Base-by-base conservation (phyloP, 2,113 vertebrate genomes). In the Ellobius talpinus region DNA sequence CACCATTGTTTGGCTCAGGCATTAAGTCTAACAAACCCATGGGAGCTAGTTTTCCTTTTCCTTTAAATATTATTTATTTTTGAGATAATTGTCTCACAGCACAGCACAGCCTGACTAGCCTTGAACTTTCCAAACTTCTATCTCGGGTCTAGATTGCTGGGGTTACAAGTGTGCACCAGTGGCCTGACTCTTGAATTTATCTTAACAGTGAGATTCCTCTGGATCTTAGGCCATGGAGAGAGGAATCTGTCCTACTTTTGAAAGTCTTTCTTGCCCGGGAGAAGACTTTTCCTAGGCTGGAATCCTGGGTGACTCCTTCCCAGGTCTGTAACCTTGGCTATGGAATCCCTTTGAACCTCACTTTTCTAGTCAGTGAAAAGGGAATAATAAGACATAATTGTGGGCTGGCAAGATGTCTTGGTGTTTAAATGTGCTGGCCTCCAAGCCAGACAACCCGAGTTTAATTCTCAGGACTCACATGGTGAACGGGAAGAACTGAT, bases 21-120 rank as follows among this genome's bases (percentile, higher is more conserved):
- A 89, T 96, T 96, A 95, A 94, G 72, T 65, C 91, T 91, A 85
- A 58, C 19, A 58, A 21, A 95, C 74, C 66, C 45, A 65, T 85
- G 33, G 76, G 72, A 93, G 70, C n/a, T 97, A 45, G 78, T 96
- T 97, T 92, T 93, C 72, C 52, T 90, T 87, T 85, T 33, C 61
- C 82, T 33, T 86, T 47, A 21, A 47, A 66, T 66, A 47, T 66
- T 66, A 29, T 70, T 52, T 68, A 23, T 21, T 58, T 77, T 65
- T 78, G 58, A 65, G 33, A 90, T 63, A 66, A 31, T 42, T 9
- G 42, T 78, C 31, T 77, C 42, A 77, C 7, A 23, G 5, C 45
- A 16, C 19, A 79, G 33, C 45, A 13, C 61, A 68, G 61, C 24
- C 2, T 79, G 39, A 13, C 63, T 24, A 52, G 87, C 14, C 33